Evolutionary conservation across 1,140 invertebrate species (phyloP).

Genomic region (Apocrypta bakeri): DNA sequence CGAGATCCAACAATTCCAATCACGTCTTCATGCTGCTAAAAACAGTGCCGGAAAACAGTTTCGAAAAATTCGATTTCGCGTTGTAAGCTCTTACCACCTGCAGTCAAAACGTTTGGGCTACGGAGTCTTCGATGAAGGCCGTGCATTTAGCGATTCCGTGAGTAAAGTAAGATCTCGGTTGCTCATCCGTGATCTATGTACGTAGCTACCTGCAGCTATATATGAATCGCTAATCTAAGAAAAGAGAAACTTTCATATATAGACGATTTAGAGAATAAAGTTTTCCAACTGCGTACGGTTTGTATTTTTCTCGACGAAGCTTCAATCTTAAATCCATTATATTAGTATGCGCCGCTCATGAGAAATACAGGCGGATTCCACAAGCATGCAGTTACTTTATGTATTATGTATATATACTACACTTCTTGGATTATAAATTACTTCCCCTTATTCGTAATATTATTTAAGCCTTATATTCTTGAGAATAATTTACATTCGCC

Average conservation of each 20-base stretch:
- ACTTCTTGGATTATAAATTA: no score
- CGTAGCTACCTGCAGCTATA: not conserved
- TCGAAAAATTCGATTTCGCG: conserved; percentile 48
- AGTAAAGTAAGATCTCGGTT: not conserved
- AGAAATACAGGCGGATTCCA: no score
- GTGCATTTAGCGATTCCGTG: not conserved
- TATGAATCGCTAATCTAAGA: no score
- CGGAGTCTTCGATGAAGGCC: no score
- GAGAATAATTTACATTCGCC: not conserved
- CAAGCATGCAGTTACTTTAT: no score
- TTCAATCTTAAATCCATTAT: not conserved
- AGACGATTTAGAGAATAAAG: not conserved
- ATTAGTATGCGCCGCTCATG: no score
- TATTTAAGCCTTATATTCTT: not conserved
- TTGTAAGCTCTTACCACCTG: not conserved
- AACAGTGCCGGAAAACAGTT: not conserved
- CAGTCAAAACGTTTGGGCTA: no score
- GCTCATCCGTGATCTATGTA: no score
- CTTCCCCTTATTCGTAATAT: no score
- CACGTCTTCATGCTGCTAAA: no score
- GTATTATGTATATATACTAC: no score
- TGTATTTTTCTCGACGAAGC: not conserved
- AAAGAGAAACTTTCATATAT: no score
- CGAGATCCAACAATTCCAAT: conserved; percentile 19
- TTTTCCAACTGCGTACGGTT: not conserved